Base-by-base conservation (phyloP, 2,888 invertebrate genomes). In the Blastobasis lacticolella region DNA sequence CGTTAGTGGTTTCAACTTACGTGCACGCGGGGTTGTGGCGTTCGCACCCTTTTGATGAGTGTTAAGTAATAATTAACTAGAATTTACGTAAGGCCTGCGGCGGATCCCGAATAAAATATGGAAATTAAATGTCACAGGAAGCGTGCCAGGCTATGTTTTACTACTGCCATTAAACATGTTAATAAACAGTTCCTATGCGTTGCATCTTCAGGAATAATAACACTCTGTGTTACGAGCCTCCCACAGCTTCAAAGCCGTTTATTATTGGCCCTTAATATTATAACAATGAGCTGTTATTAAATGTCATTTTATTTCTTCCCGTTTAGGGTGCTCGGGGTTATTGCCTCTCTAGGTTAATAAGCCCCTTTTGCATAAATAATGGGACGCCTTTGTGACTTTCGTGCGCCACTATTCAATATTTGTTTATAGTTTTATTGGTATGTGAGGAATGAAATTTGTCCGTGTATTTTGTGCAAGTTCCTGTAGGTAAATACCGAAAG, bases 271-370 rank as follows among this genome's bases (percentile, higher is more conserved):
- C 50, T 49, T 45, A 45, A 49, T 40, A 51, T 49, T 51, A 46
- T 46, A 23, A 23, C 23, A 23, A 23, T 23, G 23, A 50, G 36
- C 54, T 46, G 48, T 54, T 54, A 54, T 54, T 50, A 54, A 40
- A 41, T 36, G 46, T 46, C 10, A 40, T 46, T 54, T 51, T 49
- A 51, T 54, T 49, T 51, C 42, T 54, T 51, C 54, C 46, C 46
- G 51, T 54, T 23, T 23, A 3, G 23, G 23, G 23, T 23, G 23
- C 1, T 1, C 23, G 23, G 23, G 23, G 23, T 23, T 23, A 23
- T 23, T 23, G 23, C 23, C 23, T 23, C 23, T 23, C 23, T 23
- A 23, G 23, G 23, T 23, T 23, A 23, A 23, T 23, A 23, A 23
- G 23, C 23, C 23, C 23, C 23, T 23, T 23, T 23, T 23, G 23